Conservation (phyloP, 2,113 vertebrate genomes). For the Menidia beryllina region DNA sequence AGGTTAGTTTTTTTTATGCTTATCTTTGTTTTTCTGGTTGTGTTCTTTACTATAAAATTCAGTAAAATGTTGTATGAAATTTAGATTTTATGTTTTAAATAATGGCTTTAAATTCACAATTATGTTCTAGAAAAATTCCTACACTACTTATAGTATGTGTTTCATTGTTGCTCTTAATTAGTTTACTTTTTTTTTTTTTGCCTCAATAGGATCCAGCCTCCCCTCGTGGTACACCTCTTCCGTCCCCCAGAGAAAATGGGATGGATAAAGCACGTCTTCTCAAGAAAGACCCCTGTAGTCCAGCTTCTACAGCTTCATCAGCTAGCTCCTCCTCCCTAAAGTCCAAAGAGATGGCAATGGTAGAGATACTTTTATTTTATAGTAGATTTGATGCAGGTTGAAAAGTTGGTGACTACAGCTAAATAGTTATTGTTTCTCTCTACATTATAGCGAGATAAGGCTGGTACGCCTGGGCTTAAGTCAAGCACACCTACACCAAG, state of each 20-base stretch:
- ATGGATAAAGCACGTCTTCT: constrained; percentile 90
- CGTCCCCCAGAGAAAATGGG: constrained; percentile 94
- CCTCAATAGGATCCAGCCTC: constrained; percentile 88
- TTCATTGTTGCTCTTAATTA: no score
- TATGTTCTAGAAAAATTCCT: no score
- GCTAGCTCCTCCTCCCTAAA: constrained; percentile 97
- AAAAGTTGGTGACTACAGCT: neutral
- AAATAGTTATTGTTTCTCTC: neutral
- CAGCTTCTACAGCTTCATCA: constrained; percentile 93
- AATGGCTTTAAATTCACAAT: no score
- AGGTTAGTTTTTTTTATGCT: constrained; percentile 73
- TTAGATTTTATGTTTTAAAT: no score
- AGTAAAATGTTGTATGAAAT: no score
- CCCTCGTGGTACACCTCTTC: constrained; percentile 91
- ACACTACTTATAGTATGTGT: no score
- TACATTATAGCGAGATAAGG: constrained; percentile 91
- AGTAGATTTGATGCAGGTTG: neutral
- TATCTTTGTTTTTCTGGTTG: neutral
- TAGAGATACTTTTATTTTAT: constrained; percentile 29
- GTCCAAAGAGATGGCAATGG: constrained; percentile 86
- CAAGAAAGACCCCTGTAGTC: constrained; percentile 95
- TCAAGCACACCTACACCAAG: constrained; percentile 94
- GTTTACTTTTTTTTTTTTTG: neutral
- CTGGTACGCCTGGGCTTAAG: constrained; percentile 93
- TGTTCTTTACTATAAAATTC: neutral